A percentile compares a stretch with the other conserved stretches of the same genome.
Conservation (phyloP, 1,140 invertebrate genomes). For the Vanessa tameamea region DNA sequence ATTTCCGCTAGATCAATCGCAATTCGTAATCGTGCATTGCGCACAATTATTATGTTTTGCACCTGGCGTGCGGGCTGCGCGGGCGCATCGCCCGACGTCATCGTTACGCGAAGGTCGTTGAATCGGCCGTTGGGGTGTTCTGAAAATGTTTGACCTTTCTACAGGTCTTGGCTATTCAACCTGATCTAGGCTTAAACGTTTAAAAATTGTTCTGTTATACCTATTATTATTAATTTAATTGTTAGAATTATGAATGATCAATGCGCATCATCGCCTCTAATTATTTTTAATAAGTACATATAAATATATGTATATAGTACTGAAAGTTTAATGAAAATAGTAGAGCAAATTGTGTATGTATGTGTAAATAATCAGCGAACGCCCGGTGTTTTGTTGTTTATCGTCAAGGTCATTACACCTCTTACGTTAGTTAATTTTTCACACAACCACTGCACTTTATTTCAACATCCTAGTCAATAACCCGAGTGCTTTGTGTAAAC, state of each 20-base stretch:
- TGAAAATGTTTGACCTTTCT: not conserved
- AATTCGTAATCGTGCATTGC: constrained; percentile 31
- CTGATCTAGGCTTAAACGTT: not conserved
- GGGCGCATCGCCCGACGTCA: constrained; percentile 36
- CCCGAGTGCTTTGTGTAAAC: constrained; percentile 9
- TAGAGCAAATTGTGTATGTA: not conserved
- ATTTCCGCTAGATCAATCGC: constrained; percentile 22
- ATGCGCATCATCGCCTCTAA: not conserved
- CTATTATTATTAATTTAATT: not conserved
- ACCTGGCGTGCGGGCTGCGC: constrained; percentile 39
- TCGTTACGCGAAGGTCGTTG: constrained; percentile 44
- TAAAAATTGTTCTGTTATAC: not conserved
- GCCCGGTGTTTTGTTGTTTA: constrained; percentile 19
- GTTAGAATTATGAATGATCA: not conserved
- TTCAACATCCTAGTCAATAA: constrained; percentile 5
- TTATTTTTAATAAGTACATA: no score
- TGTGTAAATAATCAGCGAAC: not conserved
- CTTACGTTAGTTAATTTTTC: constrained; percentile 11
- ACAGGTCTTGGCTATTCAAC: not conserved
- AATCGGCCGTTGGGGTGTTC: constrained; percentile 12
- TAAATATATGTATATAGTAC: not conserved
- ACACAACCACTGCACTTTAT: constrained; percentile 11
- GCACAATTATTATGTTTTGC: constrained; percentile 26
- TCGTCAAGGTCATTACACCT: constrained; percentile 27
- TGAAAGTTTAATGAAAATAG: constrained; percentile 1